These are phyloP conservation scores for Anarsia innoxiella DNA, from an alignment of 2,888 invertebrate species.

Conservation along the genomic window DNA sequence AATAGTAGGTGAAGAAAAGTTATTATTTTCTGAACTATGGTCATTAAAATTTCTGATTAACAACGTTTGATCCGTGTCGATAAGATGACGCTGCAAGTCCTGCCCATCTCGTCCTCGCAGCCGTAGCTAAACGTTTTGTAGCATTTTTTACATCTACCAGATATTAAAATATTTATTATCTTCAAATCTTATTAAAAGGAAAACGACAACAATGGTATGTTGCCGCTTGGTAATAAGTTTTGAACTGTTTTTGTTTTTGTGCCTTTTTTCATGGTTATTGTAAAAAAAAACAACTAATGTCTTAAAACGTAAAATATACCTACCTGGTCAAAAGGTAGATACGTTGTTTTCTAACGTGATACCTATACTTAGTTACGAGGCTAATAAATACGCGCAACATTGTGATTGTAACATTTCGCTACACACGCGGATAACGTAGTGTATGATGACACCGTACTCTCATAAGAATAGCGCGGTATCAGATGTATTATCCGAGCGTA, in stretches of 20 bases:
- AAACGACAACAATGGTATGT: constrained; percentile 21
- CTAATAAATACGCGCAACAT: too few relatives aligned
- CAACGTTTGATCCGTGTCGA: constrained; percentile 72
- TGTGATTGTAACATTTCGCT: too few relatives aligned
- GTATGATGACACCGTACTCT: constrained; percentile 6
- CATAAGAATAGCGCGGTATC: constrained; percentile 23
- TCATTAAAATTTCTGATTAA: constrained; percentile 76
- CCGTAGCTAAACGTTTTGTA: constrained; percentile 65
- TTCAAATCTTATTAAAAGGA: constrained; percentile 24
- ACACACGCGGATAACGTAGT: too few relatives aligned
- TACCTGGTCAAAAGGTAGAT: too few relatives aligned
- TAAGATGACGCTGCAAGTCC: constrained; percentile 65
- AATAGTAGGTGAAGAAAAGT: constrained; percentile 58
- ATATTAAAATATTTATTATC: constrained; percentile 60
- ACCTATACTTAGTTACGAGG: too few relatives aligned
- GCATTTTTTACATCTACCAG: constrained; percentile 50
- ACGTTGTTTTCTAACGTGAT: too few relatives aligned
- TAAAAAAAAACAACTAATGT: background rate
- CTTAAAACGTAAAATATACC: background rate
- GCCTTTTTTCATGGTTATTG: background rate
- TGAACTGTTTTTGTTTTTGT: background rate
- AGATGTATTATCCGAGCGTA: constrained; percentile 22
- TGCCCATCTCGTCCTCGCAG: constrained; percentile 58
- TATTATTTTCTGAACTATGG: constrained; percentile 74
- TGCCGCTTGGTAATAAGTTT: background rate